These are phyloP conservation scores for Diaperis boleti DNA, from an alignment of 2,888 invertebrate species.

Conservation along the genomic window DNA sequence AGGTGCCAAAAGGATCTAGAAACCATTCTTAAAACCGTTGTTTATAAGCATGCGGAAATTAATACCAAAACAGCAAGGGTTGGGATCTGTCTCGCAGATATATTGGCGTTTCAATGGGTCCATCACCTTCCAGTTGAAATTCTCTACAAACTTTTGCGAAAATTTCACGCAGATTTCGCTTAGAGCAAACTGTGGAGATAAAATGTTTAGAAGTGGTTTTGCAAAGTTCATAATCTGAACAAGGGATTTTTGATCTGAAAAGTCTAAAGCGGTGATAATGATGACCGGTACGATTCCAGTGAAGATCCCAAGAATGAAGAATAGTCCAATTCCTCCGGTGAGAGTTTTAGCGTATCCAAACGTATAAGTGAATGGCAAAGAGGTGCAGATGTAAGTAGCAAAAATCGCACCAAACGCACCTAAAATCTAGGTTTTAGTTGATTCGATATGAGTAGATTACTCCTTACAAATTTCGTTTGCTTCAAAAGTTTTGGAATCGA, in stretches of 20 bases:
- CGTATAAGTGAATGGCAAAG: constrained; percentile 76
- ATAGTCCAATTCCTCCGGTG: constrained; percentile 66
- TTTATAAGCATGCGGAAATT: too few relatives aligned
- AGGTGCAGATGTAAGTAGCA: constrained; percentile 71
- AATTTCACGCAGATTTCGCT: constrained; percentile 55
- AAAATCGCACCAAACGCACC: constrained; percentile 60
- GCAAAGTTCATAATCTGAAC: constrained; percentile 47
- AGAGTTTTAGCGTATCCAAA: constrained; percentile 68
- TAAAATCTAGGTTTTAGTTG: background rate
- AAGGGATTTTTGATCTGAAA: constrained; percentile 52
- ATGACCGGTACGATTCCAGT: constrained; percentile 57
- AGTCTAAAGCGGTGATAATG: constrained; percentile 53
- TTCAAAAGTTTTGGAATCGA: background rate
- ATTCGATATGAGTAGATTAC: background rate
- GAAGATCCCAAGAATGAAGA: constrained; percentile 58
- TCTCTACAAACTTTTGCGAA: constrained; percentile 55
- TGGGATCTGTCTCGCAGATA: constrained; percentile 45
- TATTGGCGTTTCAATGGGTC: constrained; percentile 38
- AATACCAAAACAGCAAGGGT: constrained; percentile 61
- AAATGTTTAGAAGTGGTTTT: constrained; percentile 49
- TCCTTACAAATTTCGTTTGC: background rate
- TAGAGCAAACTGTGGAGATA: constrained; percentile 61
- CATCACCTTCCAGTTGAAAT: constrained; percentile 60
- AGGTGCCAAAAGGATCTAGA: background rate
- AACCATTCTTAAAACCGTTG: too few relatives aligned